These are phyloP conservation scores for Salvelinus sp. DNA, from an alignment of 2,113 vertebrate genomes.

Conservation along the genomic window DNA sequence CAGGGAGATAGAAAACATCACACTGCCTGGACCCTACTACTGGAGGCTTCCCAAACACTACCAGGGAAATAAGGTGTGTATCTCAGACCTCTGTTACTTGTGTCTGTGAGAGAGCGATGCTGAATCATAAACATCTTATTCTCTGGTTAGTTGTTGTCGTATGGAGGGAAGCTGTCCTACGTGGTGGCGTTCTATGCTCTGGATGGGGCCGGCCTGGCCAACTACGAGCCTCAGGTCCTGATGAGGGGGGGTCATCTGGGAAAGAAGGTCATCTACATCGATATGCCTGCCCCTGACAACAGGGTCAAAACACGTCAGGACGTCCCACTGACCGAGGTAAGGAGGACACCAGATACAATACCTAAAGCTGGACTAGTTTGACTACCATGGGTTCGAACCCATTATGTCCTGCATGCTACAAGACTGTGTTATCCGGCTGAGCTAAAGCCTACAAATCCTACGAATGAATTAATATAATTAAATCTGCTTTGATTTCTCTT, in stretches of 20 bases:
- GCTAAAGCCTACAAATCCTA: no score
- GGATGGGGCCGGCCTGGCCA: constrained; percentile 77
- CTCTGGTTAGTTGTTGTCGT: constrained; percentile 80
- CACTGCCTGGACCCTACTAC: constrained; percentile 80
- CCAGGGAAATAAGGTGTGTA: constrained; percentile 80
- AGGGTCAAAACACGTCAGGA: constrained; percentile 72
- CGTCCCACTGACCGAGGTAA: constrained; percentile 87
- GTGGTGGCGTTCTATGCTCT: constrained; percentile 80
- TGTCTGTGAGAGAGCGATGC: background rate
- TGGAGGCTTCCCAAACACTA: constrained; percentile 84
- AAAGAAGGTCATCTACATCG: constrained; percentile 83
- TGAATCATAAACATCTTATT: background rate
- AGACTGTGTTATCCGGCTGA: no score
- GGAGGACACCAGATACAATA: background rate
- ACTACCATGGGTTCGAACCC: background rate
- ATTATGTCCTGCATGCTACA: background rate
- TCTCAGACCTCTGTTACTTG: no score
- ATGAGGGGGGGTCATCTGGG: constrained; percentile 83
- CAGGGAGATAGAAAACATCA: constrained; percentile 59
- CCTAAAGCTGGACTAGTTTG: background rate
- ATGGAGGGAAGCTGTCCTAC: constrained; percentile 86
- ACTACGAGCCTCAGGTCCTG: constrained; percentile 91
- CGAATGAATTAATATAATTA: background rate
- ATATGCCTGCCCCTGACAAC: constrained; percentile 77
- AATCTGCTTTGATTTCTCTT: constrained; percentile 30